These are phyloP conservation scores for Cheilosia impressa DNA, from an alignment of 2,888 invertebrate species.

Conservation along the genomic window DNA sequence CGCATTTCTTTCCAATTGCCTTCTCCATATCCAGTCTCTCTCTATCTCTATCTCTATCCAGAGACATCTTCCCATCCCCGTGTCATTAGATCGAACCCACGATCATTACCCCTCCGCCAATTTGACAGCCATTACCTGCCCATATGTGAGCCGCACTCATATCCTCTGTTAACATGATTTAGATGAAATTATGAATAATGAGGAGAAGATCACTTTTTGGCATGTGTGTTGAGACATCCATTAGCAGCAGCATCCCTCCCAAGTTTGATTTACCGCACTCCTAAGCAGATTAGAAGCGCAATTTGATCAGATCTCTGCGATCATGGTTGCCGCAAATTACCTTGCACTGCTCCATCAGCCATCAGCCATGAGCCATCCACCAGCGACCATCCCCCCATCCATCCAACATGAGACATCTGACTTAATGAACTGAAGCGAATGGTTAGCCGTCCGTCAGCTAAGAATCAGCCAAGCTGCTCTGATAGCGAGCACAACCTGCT, in stretches of 20 bases:
- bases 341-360: neutral
- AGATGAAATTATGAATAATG: slow-evolving; percentile 59
- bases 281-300: slow-evolving; percentile 50
- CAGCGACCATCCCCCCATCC: neutral
- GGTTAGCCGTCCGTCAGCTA: slow-evolving; percentile 49
- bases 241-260: slow-evolving; percentile 24
- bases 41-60: too few species aligned
- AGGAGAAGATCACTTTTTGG: slow-evolving; percentile 35
- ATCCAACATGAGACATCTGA: slow-evolving; percentile 50
- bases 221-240: slow-evolving; percentile 63
- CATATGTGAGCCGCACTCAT: neutral
- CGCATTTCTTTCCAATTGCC: too few species aligned
- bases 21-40: too few species aligned
- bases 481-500: slow-evolving; percentile 26
- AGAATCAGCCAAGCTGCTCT: slow-evolving; percentile 67
- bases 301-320: slow-evolving; percentile 52
- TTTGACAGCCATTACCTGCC: slow-evolving; percentile 20
- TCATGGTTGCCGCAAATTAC: slow-evolving; percentile 35
- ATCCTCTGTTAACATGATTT: slow-evolving; percentile 4
- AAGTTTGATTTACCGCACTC: slow-evolving; percentile 18
- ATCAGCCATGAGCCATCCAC: neutral
- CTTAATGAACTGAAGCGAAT: slow-evolving; percentile 68
- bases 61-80: neutral
- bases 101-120: slow-evolving; percentile 13
- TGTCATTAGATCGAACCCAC: neutral